Conservation (phyloP, 2,888 invertebrate species). For the Drosophila gaucha region DNA sequence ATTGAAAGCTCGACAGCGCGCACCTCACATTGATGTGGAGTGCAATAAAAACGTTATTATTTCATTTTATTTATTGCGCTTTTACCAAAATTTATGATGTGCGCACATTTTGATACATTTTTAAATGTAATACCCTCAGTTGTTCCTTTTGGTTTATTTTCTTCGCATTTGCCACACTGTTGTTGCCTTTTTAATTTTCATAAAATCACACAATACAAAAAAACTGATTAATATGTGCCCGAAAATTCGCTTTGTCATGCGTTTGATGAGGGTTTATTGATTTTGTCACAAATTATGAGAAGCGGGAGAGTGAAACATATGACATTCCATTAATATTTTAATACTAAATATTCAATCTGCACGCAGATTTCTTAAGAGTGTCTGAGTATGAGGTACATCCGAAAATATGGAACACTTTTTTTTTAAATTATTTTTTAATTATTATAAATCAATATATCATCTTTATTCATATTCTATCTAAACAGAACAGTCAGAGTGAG, state of each 20-base stretch:
- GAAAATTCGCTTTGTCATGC: conserved; percentile 41
- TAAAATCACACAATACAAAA: conserved; percentile 58
- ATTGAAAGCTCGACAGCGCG: conserved; percentile 59
- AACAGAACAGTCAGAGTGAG: too few species aligned
- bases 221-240: conserved; percentile 66
- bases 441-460: too few species aligned
- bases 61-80: conserved; percentile 82
- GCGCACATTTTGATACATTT: conserved; percentile 75
- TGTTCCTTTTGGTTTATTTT: background rate
- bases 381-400: too few species aligned
- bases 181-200: conserved; percentile 64
- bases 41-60: conserved; percentile 82
- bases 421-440: too few species aligned
- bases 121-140: conserved; percentile 52
- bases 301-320: background rate
- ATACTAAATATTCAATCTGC: too few species aligned
- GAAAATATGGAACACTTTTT: too few species aligned
- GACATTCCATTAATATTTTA: background rate
- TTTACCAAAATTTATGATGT: conserved; percentile 80
- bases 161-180: background rate
- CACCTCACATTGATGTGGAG: conserved; percentile 49
- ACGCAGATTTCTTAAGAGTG: too few species aligned
- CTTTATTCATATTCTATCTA: too few species aligned
- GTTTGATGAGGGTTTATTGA: background rate
- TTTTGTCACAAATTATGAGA: background rate